Percentiles rank a stretch among this genome's conserved stretches.
phyloP scores from a whole-genome alignment of 1,140 invertebrate genomes.

The Cardiocondyla obscurior region DNA sequence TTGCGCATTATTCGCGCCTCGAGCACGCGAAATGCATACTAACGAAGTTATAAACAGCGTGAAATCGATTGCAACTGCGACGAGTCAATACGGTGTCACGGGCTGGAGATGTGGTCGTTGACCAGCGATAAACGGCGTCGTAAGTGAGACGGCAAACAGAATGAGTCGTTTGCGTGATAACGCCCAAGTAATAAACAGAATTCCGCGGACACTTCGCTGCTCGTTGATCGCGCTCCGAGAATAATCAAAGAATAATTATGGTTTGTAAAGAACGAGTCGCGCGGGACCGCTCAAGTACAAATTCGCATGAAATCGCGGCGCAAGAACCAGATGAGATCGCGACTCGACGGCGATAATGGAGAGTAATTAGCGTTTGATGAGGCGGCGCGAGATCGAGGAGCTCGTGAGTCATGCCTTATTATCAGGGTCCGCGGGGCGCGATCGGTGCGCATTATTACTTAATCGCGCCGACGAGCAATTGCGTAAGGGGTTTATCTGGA shows the following conservation, averaged over 20 bases:
- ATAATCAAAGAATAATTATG: slow-evolving; percentile 1
- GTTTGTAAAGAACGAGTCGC: background rate
- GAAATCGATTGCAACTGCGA: slow-evolving; percentile 12
- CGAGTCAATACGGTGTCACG: slow-evolving; percentile 28
- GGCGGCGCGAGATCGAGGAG: background rate
- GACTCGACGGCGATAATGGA: background rate
- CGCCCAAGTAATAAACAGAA: too few species aligned
- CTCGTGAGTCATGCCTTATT: slow-evolving; percentile 6
- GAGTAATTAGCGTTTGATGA: slow-evolving; percentile 32
- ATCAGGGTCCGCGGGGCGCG: background rate
- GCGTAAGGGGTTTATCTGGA: background rate
- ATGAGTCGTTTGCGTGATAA: slow-evolving; percentile 13
- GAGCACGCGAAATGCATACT: background rate
- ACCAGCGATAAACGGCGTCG: background rate
- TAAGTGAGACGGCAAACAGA: slow-evolving; percentile 39
- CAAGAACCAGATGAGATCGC: slow-evolving; percentile 4
- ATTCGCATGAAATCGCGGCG: too few species aligned
- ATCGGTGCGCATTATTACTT: slow-evolving; percentile 14
- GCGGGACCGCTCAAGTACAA: background rate
- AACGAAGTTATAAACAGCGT: background rate
- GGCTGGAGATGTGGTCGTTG: background rate
- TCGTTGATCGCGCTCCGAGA: background rate
- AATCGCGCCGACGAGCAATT: background rate
- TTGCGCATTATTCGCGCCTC: slow-evolving; percentile 1
- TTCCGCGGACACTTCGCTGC: too few species aligned